These are phyloP conservation scores for Datnioides undecimradiatus DNA, from an alignment of 2,113 vertebrate species.

Conservation along the genomic window DNA sequence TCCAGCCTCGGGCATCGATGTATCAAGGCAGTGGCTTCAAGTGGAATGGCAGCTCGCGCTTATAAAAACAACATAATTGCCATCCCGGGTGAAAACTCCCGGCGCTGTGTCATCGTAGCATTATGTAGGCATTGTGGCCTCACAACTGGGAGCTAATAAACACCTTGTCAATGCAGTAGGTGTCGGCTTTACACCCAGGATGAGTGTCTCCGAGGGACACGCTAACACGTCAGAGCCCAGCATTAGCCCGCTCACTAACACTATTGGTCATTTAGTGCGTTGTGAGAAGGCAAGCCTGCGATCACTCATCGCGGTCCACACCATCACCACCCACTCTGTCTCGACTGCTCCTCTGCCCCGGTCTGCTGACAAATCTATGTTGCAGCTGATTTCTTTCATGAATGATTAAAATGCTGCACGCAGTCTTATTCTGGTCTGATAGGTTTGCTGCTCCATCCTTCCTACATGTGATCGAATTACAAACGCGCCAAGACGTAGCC, in stretches of 20 bases:
- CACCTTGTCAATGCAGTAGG: slow-evolving; percentile 75
- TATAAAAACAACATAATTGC: slow-evolving; percentile 73
- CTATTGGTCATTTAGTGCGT: slow-evolving; percentile 59
- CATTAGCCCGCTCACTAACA: slow-evolving; percentile 42
- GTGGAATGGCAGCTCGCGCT: slow-evolving; percentile 33
- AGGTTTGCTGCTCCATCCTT: slow-evolving; percentile 24
- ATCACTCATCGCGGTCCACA: slow-evolving; percentile 54
- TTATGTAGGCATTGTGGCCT: slow-evolving; percentile 47
- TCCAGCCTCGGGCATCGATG: slow-evolving; percentile 29
- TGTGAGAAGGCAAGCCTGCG: slow-evolving; percentile 44
- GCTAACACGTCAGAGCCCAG: slow-evolving; percentile 54
- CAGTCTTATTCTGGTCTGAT: slow-evolving; percentile 13
- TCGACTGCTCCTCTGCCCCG: slow-evolving; percentile 50
- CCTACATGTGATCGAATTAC: slow-evolving; percentile 55
- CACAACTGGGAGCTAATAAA: slow-evolving; percentile 81
- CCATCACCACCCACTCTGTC: slow-evolving; percentile 61
- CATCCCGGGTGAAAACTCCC: slow-evolving; percentile 61
- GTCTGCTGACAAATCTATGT: slow-evolving; percentile 41
- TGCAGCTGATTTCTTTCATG: slow-evolving; percentile 44
- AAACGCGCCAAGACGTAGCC: slow-evolving; percentile 48
- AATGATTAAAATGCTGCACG: slow-evolving; percentile 42
- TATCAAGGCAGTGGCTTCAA: slow-evolving; percentile 39
- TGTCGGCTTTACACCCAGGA: slow-evolving; percentile 71
- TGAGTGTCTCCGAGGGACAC: slow-evolving; percentile 70
- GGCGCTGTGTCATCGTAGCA: slow-evolving; percentile 42